Base-by-base conservation (phyloP, 1,140 invertebrate species). In the Adelges cooleyi region DNA sequence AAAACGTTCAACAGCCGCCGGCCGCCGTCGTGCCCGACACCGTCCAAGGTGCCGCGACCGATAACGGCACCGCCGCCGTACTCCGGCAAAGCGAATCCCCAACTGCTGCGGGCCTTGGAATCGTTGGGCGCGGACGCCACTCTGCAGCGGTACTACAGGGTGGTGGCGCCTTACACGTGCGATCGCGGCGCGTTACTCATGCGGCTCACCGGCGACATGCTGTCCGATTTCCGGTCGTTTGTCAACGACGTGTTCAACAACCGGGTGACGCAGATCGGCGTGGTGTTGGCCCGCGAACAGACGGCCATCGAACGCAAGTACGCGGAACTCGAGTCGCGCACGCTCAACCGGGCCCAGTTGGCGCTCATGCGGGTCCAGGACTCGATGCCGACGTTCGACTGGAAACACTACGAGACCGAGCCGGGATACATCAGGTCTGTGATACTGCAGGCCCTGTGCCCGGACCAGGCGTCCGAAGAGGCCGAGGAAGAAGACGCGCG, bases 181-280 rank as follows among this genome's bases (percentile, higher is more conserved):
- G 56, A 62, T 13, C 15, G 17, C 0, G 56, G 56, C 10, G 25
- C 27, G 17, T 11, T 62, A n/a, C 18, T 62, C 0, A 48, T 48
- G 42, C 56, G 56, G 6, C n/a, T 62, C 17, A 62, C 42, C 2
- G 13, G 2, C 5, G 42, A 48, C 17, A 25, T 62, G 13, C 27
- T 62, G 13, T 29, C 56, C 13, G 56, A 62, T 1, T 62, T 62
- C 27, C 56, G 56, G 17, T 13, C 15, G 18, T 62, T 62, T 27
- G 42, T 62, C 5, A 25, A 46, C 42, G 27, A 8, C 0, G 25
- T 62, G 4, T 62, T 62, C 3, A 33, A 25, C 17, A 62, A 62
- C 17, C 42, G 56, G 0, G 56, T 48, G 18, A 33, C 42, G 2
- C 56, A 62, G 25, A 62, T 62, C 27, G 42, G 56, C 0, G 15